Percentiles rank a stretch among this genome's conserved stretches.
phyloP scores from a whole-genome alignment of 1,140 invertebrate genomes.

The Pomacea maculata region DNA sequence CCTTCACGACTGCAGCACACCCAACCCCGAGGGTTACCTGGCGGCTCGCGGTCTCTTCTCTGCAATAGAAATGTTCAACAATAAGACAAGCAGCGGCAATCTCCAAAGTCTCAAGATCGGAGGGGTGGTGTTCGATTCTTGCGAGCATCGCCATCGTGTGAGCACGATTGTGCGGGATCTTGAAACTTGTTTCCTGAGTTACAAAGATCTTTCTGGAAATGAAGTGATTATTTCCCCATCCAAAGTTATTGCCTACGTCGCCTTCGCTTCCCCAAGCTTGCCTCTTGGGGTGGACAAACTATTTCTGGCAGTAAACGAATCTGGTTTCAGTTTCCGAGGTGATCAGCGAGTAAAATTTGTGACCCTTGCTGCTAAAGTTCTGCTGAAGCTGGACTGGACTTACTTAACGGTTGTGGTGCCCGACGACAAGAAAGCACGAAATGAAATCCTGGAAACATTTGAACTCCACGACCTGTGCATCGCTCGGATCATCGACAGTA shows the following conservation, averaged over 20 bases:
- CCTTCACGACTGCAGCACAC: constrained; percentile 14
- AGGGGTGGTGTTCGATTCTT: constrained; percentile 38
- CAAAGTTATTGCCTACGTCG: constrained; percentile 16
- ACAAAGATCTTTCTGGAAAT: constrained; percentile 11
- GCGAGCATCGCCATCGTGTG: constrained; percentile 1
- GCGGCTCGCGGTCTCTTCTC: constrained; percentile 26
- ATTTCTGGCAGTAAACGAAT: constrained; percentile 2
- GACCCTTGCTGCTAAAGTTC: background rate
- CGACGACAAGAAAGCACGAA: background rate
- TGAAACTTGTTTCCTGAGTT: constrained; percentile 22
- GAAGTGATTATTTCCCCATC: constrained; percentile 22
- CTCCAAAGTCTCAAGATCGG: constrained; percentile 17
- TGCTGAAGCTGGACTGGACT: background rate
- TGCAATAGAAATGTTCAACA: constrained; percentile 24
- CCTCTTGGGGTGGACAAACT: background rate
- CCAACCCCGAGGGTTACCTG: constrained; percentile 22
- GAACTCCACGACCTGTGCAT: background rate
- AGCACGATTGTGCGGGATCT: constrained; percentile 9
- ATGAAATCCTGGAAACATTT: background rate
- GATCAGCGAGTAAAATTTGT: background rate
- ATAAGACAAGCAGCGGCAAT: background rate
- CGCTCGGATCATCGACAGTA: background rate
- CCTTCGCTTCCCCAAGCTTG: background rate
- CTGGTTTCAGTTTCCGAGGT: background rate
- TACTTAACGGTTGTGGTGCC: constrained; percentile 5